These are phyloP conservation scores for Enteromius mattozi DNA, from an alignment of 2,797 vertebrate genomes.

Conservation along the genomic window DNA sequence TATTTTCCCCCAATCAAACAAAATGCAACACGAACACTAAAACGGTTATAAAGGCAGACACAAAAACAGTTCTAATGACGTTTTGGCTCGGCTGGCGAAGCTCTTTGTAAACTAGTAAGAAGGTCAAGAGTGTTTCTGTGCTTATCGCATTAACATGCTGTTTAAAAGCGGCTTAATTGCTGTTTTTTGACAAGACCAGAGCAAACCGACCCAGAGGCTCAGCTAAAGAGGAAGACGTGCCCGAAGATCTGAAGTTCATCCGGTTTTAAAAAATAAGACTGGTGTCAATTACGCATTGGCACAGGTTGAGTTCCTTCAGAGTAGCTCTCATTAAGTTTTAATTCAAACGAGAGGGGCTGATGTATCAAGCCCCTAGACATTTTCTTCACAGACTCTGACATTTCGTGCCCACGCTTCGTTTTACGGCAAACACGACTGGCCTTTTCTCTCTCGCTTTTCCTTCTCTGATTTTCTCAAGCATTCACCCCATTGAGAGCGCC, in stretches of 20 bases:
- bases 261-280: slow-evolving; percentile 42
- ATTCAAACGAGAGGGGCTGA: slow-evolving; percentile 48
- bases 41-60: slow-evolving; percentile 8
- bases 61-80: slow-evolving; percentile 31
- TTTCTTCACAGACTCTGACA: slow-evolving; percentile 37
- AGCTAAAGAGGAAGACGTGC: slow-evolving; percentile 41
- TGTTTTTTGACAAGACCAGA: slow-evolving; percentile 67
- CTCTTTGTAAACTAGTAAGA: slow-evolving; percentile 34
- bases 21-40: slow-evolving; percentile 23
- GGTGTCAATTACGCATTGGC: slow-evolving; percentile 73
- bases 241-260: background rate
- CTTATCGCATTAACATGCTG: slow-evolving; percentile 67
- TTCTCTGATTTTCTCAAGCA: slow-evolving; percentile 27
- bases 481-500: slow-evolving; percentile 30
- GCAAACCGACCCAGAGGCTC: slow-evolving; percentile 63
- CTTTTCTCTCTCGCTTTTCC: slow-evolving; percentile 43
- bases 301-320: slow-evolving; percentile 65
- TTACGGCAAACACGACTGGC: slow-evolving; percentile 46
- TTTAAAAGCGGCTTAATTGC: slow-evolving; percentile 76
- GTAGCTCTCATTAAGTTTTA: slow-evolving; percentile 69
- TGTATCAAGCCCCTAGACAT: slow-evolving; percentile 31
- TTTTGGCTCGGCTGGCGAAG: background rate
- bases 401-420: slow-evolving; percentile 37
- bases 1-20: slow-evolving; percentile 20
- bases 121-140: slow-evolving; percentile 65